phyloP scores from a whole-genome alignment of 92 coral and sea anemone genomes.

The Meandrina meandrites region DNA sequence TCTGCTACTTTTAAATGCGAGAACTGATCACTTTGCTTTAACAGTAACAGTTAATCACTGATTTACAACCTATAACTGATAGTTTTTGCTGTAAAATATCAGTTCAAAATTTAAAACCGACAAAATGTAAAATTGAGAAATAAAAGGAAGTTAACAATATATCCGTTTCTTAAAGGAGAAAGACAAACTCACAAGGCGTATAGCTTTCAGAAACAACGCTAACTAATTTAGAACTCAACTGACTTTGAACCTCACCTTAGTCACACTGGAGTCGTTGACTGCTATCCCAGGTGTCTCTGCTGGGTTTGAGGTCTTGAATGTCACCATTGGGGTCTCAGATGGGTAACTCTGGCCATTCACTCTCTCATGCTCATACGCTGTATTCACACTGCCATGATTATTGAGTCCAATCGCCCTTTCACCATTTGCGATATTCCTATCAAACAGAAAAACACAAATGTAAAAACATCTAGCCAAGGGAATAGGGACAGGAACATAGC shows the following conservation, averaged over 20 bases:
- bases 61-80: not conserved
- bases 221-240: too few species aligned
- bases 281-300: constrained; percentile 30
- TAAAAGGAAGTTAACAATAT: not conserved
- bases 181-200: not conserved
- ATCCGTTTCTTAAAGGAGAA: not conserved
- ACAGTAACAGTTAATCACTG: not conserved
- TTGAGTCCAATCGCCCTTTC: not conserved
- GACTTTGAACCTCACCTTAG: constrained; percentile 13
- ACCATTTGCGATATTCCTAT: not conserved
- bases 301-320: not conserved
- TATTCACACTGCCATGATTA: not conserved
- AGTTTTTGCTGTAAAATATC: not conserved
- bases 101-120: too few species aligned
- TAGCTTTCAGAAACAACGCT: not conserved
- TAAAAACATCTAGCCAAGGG: not conserved
- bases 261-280: constrained; percentile 18
- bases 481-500: not conserved
- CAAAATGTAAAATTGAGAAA: too few species aligned
- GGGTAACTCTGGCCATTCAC: not conserved
- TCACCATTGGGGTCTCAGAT: constrained; percentile 14
- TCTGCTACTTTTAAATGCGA: not conserved
- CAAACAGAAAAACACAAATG: not conserved
- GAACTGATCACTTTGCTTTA: not conserved
- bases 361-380: not conserved